Evolutionary conservation across 2,888 invertebrate species (phyloP), one percentile per base, ranked within the genome.

Genomic region (Aphidoletes aphidimyza): DNA sequence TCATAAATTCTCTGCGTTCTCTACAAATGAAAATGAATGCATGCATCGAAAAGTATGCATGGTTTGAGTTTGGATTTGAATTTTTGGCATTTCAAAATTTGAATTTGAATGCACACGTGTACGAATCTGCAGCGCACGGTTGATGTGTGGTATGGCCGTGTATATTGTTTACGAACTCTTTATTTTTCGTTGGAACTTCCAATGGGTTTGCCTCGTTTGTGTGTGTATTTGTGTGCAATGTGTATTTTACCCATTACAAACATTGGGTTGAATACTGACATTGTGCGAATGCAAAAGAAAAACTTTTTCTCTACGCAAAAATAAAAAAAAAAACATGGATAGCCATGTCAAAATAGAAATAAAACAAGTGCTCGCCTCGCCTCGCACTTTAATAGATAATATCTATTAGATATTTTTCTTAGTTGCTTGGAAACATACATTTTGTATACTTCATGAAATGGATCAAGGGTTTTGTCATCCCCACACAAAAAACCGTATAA

Each of bases 321-420:
- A 54, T 54, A n/a, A 30, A 69, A 69, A n/a, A n/a, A 69, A 30
- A 69, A 69, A 69, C 69, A 69, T 69, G 69, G 17, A 69, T 14
- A 30, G 30, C 30, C 69, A 30, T 69, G 34, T 69, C 30, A 69
- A 69, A 69, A 69, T 69, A 22, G 22, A 54, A 9, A 54, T n/a
- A 22, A 54, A 47, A 47, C 17, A 19, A 47, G 54, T 54, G 54
- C n/a, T n/a, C n/a, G n/a, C n/a, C n/a, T n/a, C n/a, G n/a, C n/a
- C n/a, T n/a, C n/a, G n/a, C n/a, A n/a, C n/a, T n/a, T n/a, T n/a
- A n/a, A n/a, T n/a, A n/a, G n/a, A n/a, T n/a, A n/a, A n/a, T n/a
- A n/a, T n/a, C n/a, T n/a, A n/a, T n/a, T n/a, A n/a, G n/a, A n/a
- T n/a, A n/a, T n/a, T n/a, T n/a, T n/a, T n/a, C n/a, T n/a, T n/a